Percentiles rank a stretch among this genome's conserved stretches.
Conservation (phyloP, 2,888 invertebrate species). For the Petrolisthes cinctipes region DNA sequence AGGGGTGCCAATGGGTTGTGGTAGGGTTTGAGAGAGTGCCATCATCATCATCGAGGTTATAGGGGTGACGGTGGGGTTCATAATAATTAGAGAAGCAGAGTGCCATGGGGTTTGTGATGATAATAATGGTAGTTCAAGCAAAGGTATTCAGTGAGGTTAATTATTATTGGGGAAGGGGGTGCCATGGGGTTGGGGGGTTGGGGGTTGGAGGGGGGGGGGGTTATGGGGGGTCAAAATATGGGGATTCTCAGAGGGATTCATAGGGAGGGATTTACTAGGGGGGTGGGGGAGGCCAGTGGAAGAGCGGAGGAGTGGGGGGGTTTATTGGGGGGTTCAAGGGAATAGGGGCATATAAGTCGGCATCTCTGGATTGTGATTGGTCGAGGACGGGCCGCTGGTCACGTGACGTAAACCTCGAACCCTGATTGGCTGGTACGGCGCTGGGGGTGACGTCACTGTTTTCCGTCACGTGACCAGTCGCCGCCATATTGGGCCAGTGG, state of each 20-base stretch:
- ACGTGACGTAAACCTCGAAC: conserved; percentile 42
- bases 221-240: background rate
- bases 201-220: background rate
- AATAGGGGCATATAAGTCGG: conserved; percentile 59
- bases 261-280: conserved; percentile 20
- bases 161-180: background rate
- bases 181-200: background rate
- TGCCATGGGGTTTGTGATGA: background rate
- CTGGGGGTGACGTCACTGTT: conserved; percentile 57
- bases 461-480: conserved; percentile 61
- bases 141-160: background rate
- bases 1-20: background rate
- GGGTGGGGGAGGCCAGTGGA: conserved; percentile 37
- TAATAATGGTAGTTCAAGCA: background rate
- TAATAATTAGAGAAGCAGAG: background rate
- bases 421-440: conserved; percentile 45
- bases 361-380: conserved; percentile 42
- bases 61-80: background rate
- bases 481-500: conserved; percentile 56
- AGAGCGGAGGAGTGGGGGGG: conserved; percentile 24
- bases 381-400: conserved; percentile 45
- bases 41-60: background rate
- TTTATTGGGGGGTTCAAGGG: conserved; percentile 33
- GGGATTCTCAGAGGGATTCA: conserved; percentile 16
- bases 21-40: background rate